Evolutionary conservation across 1,140 invertebrate genomes (phyloP).

Genomic region (Papilio polytes): DNA sequence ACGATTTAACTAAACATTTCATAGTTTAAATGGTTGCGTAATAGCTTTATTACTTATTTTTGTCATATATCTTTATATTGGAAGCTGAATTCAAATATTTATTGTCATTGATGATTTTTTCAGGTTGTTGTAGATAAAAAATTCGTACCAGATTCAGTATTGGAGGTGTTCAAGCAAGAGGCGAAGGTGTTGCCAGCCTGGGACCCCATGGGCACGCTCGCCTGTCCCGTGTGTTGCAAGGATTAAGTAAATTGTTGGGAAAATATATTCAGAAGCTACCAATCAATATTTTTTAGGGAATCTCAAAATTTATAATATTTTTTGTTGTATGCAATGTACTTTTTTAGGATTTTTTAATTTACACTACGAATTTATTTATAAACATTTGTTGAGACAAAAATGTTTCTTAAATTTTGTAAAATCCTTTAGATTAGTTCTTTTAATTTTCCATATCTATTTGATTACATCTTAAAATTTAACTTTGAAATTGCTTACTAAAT

Average conservation of each 20-base stretch:
- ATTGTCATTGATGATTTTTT: conserved; percentile 11
- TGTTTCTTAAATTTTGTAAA: background rate
- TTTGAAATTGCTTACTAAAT: too few relatives aligned
- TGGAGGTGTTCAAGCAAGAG: conserved; percentile 90
- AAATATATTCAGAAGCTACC: conserved; percentile 33
- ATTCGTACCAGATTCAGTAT: conserved; percentile 89
- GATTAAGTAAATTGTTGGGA: conserved; percentile 48
- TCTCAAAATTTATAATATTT: conserved; percentile 15
- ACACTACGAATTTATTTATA: background rate
- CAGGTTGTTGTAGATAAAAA: conserved; percentile 94
- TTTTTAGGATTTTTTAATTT: background rate
- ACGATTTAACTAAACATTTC: too few relatives aligned
- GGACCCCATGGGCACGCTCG: conserved; percentile 96
- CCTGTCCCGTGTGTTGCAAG: conserved; percentile 76
- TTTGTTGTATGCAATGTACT: background rate
- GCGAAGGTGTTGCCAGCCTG: conserved; percentile 93
- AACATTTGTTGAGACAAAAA: background rate
- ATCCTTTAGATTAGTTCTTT: too few relatives aligned
- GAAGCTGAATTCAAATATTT: too few relatives aligned
- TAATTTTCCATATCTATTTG: too few relatives aligned
- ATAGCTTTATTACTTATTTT: too few relatives aligned
- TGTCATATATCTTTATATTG: too few relatives aligned
- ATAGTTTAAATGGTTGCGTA: too few relatives aligned
- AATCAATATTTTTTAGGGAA: conserved; percentile 9
- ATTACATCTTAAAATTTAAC: too few relatives aligned